A percentile compares a stretch with the other conserved stretches of the same genome.
phyloP scores from a whole-genome alignment of 2,113 vertebrate species.

The Sterna hirundo region DNA sequence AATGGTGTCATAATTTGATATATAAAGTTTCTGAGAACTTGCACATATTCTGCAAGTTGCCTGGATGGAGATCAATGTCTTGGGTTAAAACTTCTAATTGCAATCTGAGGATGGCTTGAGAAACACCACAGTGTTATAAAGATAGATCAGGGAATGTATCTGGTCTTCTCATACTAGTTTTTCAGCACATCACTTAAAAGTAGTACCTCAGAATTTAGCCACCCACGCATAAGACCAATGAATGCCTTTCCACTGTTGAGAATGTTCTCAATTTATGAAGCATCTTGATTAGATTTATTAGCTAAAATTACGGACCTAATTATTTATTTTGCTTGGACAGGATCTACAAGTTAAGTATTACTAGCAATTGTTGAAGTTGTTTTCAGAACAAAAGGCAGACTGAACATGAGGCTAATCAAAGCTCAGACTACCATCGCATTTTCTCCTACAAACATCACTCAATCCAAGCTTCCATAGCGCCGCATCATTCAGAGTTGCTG shows the following conservation, averaged over 20 bases:
- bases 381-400: neutral
- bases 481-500: neutral
- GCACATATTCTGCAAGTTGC: neutral
- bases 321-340: neutral
- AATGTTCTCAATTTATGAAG: neutral
- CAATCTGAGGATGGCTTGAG: neutral
- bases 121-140: neutral
- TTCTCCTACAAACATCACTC: neutral
- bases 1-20: neutral
- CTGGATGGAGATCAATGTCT: neutral
- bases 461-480: neutral
- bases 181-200: neutral
- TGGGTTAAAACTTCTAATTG: neutral
- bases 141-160: neutral
- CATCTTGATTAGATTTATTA: neutral
- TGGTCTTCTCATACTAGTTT: neutral
- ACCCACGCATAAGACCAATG: neutral
- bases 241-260: neutral
- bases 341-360: neutral
- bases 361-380: neutral
- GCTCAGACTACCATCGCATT: neutral
- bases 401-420: neutral
- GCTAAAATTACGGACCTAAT: neutral
- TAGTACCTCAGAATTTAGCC: neutral
- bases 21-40: neutral